phyloP scores from a whole-genome alignment of 2,113 vertebrate genomes.

The Tragelaphus scriptus region DNA sequence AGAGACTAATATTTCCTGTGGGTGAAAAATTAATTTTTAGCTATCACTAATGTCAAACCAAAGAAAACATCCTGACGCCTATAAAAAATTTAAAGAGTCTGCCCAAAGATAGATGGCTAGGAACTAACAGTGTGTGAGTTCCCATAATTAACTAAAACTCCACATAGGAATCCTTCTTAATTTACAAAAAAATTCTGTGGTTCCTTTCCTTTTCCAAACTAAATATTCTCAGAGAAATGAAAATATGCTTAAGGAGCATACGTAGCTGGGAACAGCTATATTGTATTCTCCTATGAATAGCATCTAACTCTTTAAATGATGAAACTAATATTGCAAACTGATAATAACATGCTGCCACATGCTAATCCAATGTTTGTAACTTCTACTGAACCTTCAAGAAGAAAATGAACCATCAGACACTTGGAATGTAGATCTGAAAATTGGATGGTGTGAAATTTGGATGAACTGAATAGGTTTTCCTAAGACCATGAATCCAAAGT shows the following conservation, averaged over 20 bases:
- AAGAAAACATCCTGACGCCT: constrained; percentile 66
- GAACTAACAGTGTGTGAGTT: constrained; percentile 56
- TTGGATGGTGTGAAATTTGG: background rate
- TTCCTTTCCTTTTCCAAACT: constrained; percentile 59
- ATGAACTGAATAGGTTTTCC: background rate
- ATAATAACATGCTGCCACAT: background rate
- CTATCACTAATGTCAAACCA: constrained; percentile 69
- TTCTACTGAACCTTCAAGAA: background rate
- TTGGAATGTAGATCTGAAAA: background rate
- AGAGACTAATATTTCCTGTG: constrained; percentile 60
- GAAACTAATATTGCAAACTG: background rate
- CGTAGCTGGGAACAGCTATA: constrained; percentile 9
- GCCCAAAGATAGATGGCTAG: constrained; percentile 52
- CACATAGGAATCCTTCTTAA: constrained; percentile 45
- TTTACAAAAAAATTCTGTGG: constrained; percentile 48
- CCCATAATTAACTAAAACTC: constrained; percentile 60
- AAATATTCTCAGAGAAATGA: constrained; percentile 60
- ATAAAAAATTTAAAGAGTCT: constrained; percentile 59
- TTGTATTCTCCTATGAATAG: constrained; percentile 20
- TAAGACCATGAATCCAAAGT: background rate
- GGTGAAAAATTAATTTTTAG: constrained; percentile 66
- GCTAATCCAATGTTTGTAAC: background rate
- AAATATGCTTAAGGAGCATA: constrained; percentile 45
- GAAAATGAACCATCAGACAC: background rate
- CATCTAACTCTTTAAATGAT: background rate